phyloP scores from a whole-genome alignment of 2,113 vertebrate species.

The Aleadryas rufinucha region DNA sequence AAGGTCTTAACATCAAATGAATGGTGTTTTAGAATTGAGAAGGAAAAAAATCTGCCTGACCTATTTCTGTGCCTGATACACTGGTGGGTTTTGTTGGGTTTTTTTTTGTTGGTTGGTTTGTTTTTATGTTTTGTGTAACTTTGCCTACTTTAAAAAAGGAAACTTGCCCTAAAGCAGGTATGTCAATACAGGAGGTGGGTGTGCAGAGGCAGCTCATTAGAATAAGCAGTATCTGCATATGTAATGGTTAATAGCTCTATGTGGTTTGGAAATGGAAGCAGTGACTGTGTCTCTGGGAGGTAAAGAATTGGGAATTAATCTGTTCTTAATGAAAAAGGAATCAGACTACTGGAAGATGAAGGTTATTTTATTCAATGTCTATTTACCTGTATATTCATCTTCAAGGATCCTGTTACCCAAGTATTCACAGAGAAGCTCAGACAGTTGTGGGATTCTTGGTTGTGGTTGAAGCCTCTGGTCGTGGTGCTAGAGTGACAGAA shows the following conservation, averaged over 20 bases:
- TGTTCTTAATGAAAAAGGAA: not conserved
- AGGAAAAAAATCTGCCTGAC: not conserved
- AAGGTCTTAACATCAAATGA: not conserved
- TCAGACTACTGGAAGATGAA: not conserved
- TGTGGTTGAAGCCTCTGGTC: not conserved
- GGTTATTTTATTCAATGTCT: not conserved
- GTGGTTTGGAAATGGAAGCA: not conserved
- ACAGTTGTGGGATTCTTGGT: not conserved
- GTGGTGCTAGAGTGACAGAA: not conserved
- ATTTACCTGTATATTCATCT: not conserved
- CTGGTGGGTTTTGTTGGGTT: no score
- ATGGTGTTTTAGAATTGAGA: not conserved
- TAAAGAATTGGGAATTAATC: not conserved
- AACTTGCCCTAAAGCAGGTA: not conserved
- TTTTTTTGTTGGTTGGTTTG: not conserved
- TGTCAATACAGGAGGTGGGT: not conserved
- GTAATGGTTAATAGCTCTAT: not conserved
- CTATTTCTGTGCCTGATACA: not conserved
- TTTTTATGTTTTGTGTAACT: not conserved
- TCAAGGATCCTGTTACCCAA: not conserved
- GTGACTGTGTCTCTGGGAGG: not conserved
- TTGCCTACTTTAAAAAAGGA: not conserved
- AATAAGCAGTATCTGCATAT: fast-evolving
- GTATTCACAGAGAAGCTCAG: not conserved
- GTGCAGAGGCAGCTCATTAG: not conserved